Evolutionary conservation across 2,797 vertebrate genomes (phyloP), one percentile per base, ranked within the genome.

Genomic region (Enteromius afrohamiltoni): DNA sequence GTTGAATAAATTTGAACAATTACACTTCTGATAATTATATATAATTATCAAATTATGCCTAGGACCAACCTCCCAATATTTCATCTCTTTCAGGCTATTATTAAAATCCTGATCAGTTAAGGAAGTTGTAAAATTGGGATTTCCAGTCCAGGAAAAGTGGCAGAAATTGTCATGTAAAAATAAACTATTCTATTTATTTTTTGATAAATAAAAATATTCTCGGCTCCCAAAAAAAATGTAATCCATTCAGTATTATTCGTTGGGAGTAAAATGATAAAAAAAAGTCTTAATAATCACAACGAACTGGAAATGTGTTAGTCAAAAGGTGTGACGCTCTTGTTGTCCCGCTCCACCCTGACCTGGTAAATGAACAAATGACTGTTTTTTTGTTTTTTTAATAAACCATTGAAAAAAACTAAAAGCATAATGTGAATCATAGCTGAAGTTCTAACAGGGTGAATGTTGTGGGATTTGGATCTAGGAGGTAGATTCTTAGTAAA

Each of bases 101-200:
- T 1, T 53, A 8, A 74, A 64, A 53, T n/a, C 71, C 13, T n/a
- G 10, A 53, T 74, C 17, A 53, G 47, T 74, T 23, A 29, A 71
- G 42, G 69, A 71, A 49, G 10, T 47, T 31, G 62, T 73, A 73
- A 74, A 31, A 74, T 74, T 34, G 29, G 10, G 10, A 53, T 53
- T 53, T 34, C 17, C 4, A 73, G 17, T 51, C 17, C 0, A 34
- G 9, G 1, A 73, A 17, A 47, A 71, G 14, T 42, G 11, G 23
- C 42, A 11, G 13, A 69, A 23, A 69, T 23, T 42, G 2, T 31
- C 26, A 64, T 64, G 26, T 31, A 64, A 64, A 62, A 31, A 64
- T 31, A 58, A 58, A 11, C 9, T 10, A 11, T 23, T 58, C n/a
- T 11, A 13, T 11, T 58, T 23, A 58, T 58, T 58, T 58, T 58